Conservation (phyloP, 2,797 vertebrate species). For the Falco columbarius region DNA sequence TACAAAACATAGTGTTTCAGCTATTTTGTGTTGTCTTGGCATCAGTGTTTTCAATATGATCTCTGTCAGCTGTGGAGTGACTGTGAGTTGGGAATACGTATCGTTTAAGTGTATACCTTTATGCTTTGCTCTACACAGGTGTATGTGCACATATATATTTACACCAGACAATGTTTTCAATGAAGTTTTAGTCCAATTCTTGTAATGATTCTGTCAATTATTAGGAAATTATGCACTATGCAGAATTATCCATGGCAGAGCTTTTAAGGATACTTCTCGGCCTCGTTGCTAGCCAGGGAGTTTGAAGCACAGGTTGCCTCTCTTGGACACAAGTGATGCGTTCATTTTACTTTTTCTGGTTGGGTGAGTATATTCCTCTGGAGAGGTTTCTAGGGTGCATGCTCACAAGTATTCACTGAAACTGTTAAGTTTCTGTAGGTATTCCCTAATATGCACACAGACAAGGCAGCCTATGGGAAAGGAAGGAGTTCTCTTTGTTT, state of each 20-base stretch:
- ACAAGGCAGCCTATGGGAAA: neutral
- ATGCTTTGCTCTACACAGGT: rapidly evolving
- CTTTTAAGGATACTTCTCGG: neutral
- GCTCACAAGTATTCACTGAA: neutral
- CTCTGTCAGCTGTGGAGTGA: neutral
- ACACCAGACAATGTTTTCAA: neutral
- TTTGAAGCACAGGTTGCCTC: neutral
- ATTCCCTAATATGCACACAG: neutral
- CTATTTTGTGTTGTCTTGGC: neutral
- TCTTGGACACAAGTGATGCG: neutral
- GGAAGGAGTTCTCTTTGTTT: neutral
- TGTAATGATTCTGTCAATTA: neutral
- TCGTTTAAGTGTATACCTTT: neutral
- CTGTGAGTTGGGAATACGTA: neutral
- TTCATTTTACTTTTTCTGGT: neutral
- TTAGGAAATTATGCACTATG: neutral
- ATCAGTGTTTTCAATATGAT: neutral
- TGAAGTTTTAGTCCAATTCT: neutral
- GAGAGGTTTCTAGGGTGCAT: neutral
- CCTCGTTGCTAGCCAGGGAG: neutral
- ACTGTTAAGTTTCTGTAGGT: neutral
- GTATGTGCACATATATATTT: rapidly evolving
- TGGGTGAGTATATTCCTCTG: neutral
- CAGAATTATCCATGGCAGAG: neutral
- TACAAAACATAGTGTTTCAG: neutral